Percentiles rank a stretch among this genome's conserved stretches.
phyloP scores from a whole-genome alignment of 1,140 invertebrate species.

The Nomia melanderi region DNA sequence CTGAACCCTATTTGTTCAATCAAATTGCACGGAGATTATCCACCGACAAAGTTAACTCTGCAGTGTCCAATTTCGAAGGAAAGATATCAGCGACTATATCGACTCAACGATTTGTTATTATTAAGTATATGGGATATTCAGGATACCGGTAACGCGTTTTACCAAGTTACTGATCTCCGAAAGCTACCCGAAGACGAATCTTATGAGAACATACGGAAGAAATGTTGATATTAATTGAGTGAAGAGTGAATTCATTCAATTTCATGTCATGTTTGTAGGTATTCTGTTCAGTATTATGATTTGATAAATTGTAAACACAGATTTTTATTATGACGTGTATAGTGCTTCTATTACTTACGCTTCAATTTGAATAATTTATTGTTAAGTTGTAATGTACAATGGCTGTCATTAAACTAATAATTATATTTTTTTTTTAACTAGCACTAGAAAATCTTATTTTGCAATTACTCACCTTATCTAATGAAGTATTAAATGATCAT shows the following conservation, averaged over 20 bases:
- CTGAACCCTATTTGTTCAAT: background rate
- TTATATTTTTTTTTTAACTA: no score
- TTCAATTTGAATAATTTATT: no score
- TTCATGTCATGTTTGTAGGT: no score
- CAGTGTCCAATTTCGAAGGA: background rate
- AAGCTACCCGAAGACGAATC: background rate
- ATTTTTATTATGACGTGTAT: no score
- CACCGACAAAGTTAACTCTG: background rate
- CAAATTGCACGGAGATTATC: background rate
- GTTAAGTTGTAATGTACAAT: no score
- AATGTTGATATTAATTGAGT: background rate
- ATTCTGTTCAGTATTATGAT: no score
- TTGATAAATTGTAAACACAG: no score
- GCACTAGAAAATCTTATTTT: no score
- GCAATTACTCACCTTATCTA: no score
- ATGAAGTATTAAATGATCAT: no score
- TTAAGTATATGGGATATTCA: constrained; percentile 11
- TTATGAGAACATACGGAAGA: background rate
- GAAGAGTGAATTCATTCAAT: background rate
- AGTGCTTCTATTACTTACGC: no score
- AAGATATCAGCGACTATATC: background rate
- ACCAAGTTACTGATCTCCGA: background rate
- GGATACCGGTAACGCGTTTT: constrained; percentile 11
- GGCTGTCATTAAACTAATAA: no score
- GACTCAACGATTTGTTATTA: background rate